A percentile compares a stretch with the other conserved stretches of the same genome.
Evolutionary conservation across 2,113 vertebrate genomes (phyloP).

Genomic region (Orthochromis malagaraziensis): DNA sequence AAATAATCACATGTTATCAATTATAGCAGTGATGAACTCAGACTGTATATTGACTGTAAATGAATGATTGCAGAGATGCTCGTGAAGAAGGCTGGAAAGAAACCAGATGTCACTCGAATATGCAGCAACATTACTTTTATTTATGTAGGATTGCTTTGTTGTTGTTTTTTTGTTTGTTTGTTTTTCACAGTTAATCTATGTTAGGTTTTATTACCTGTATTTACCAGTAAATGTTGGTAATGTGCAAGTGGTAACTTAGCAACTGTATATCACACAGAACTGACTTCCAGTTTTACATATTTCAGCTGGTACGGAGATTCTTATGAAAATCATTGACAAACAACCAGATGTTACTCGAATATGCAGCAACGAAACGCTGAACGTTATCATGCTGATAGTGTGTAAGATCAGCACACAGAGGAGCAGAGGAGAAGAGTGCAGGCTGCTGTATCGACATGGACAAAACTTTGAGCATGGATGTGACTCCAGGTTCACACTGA

Average conservation of each 20-base stretch:
- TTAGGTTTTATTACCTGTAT: not conserved
- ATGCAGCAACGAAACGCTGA: not conserved
- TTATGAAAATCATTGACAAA: not conserved
- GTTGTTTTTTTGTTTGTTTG: not conserved
- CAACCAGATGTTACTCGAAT: not conserved
- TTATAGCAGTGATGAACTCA: fast-evolving
- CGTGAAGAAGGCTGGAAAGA: not conserved
- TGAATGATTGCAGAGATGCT: not conserved
- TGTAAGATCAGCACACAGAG: not conserved
- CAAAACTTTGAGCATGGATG: fast-evolving
- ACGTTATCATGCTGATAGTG: fast-evolving
- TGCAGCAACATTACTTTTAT: not conserved
- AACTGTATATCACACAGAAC: not conserved
- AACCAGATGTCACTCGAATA: not conserved
- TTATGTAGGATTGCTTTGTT: fast-evolving
- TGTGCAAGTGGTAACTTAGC: not conserved
- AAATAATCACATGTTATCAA: not conserved
- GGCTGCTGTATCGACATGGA: fast-evolving
- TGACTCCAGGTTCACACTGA: not conserved
- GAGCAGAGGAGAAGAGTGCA: not conserved
- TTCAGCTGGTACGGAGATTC: not conserved
- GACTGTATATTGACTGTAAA: not conserved
- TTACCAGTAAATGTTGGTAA: not conserved
- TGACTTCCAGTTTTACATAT: not conserved
- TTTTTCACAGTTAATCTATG: fast-evolving